Percentiles rank a stretch among this genome's conserved stretches.
Evolutionary conservation across 30 jellyfish, hydroid and myxozoan genomes (phyloP).

Genomic region (Turritopsis dohrnii): DNA sequence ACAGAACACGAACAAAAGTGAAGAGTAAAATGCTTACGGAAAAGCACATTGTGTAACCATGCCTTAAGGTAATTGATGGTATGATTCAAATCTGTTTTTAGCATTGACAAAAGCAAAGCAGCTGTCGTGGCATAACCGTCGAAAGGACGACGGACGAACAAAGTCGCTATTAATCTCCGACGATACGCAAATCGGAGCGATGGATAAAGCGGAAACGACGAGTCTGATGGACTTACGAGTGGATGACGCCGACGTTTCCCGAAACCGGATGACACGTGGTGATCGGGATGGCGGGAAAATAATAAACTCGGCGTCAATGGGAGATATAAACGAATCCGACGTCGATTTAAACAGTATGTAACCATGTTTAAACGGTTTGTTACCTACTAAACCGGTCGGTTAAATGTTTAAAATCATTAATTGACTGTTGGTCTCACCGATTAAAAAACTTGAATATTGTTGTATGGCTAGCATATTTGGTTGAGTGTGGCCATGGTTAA

Average conservation of each 20-base stretch:
- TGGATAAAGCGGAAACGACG: conserved; percentile 40
- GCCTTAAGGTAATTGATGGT: no score
- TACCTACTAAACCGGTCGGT: neutral
- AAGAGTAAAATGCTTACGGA: no score
- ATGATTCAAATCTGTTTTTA: no score
- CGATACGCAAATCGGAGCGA: conserved; percentile 32
- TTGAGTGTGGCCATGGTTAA: no score
- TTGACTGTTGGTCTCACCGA: neutral
- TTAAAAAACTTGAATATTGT: no score
- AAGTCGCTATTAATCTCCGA: conserved; percentile 39
- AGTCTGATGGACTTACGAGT: conserved; percentile 58
- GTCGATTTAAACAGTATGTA: conserved; percentile 11
- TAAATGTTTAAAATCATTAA: neutral
- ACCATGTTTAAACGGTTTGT: neutral
- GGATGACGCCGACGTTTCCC: conserved; percentile 27
- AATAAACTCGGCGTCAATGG: conserved; percentile 58
- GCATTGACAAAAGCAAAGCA: conserved; percentile 71
- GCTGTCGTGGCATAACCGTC: conserved; percentile 39
- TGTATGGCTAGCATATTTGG: no score
- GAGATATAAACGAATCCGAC: conserved; percentile 67
- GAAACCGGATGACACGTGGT: conserved; percentile 17
- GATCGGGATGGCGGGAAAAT: neutral
- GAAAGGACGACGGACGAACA: conserved; percentile 46
- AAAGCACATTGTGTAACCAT: no score
- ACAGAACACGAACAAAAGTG: no score